phyloP scores from a whole-genome alignment of 2,113 vertebrate genomes.

The Megaleporinus macrocephalus region DNA sequence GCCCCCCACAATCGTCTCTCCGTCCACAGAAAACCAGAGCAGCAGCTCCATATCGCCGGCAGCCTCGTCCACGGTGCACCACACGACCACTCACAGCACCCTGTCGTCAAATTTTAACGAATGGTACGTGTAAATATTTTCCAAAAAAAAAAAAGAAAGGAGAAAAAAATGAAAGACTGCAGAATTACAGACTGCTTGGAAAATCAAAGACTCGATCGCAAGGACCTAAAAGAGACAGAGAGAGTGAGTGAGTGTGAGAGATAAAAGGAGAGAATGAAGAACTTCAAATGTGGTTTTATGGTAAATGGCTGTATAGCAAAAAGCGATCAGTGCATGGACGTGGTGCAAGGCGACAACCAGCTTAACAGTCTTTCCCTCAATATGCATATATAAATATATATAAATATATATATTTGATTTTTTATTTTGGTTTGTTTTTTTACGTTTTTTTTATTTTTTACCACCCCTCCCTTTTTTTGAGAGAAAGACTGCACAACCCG shows the following conservation, averaged over 20 bases:
- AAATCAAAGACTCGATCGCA: constrained; percentile 81
- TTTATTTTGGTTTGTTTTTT: constrained; percentile 9
- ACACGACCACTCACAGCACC: constrained; percentile 96
- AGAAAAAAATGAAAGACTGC: constrained; percentile 80
- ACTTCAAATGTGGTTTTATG: constrained; percentile 51
- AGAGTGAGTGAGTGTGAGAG: constrained; percentile 51
- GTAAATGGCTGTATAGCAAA: constrained; percentile 79
- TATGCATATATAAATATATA: constrained; percentile 37
- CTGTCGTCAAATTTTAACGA: constrained; percentile 99
- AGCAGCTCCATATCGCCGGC: constrained; percentile 94
- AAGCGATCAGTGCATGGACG: constrained; percentile 77
- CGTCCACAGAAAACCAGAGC: constrained; percentile 97
- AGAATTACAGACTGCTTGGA: constrained; percentile 82
- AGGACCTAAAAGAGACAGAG: constrained; percentile 76
- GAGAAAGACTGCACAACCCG: constrained; percentile 82
- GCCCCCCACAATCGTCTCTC: constrained; percentile 98
- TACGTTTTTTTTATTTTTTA: constrained; percentile 28
- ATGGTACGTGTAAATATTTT: constrained; percentile 99
- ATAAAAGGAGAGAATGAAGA: constrained; percentile 66
- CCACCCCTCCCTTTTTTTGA: constrained; percentile 13
- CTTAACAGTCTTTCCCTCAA: constrained; percentile 65
- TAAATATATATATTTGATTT: neutral
- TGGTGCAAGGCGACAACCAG: constrained; percentile 80
- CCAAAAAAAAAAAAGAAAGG: constrained; percentile 65
- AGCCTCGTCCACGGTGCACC: constrained; percentile 93